Conservation (phyloP, 1,140 invertebrate species). For the Linepithema humile region DNA sequence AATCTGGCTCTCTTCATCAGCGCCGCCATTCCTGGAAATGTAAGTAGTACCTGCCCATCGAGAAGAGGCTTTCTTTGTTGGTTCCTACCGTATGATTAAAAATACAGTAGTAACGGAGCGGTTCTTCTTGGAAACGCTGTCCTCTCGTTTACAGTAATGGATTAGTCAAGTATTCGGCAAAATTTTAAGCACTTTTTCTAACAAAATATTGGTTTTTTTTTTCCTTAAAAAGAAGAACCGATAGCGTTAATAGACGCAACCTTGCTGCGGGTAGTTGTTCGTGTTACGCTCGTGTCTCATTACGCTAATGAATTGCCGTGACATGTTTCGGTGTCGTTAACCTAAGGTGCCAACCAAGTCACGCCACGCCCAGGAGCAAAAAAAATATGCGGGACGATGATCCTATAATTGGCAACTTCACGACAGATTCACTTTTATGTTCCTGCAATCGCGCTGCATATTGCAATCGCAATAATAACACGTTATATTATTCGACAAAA, state of each 20-base stretch:
- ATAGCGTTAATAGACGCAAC: slow-evolving; percentile 55
- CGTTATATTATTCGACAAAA: background rate
- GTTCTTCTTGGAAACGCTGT: background rate
- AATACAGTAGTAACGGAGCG: background rate
- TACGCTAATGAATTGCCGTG: slow-evolving; percentile 81
- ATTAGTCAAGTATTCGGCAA: background rate
- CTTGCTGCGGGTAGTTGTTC: slow-evolving; percentile 40
- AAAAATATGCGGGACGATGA: slow-evolving; percentile 66
- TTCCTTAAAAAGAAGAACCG: background rate
- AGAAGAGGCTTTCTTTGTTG: background rate
- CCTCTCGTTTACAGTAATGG: background rate
- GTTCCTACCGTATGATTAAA: slow-evolving; percentile 15
- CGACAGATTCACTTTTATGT: slow-evolving; percentile 11
- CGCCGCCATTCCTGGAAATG: slow-evolving; percentile 94
- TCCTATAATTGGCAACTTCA: slow-evolving; percentile 60
- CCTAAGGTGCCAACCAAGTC: slow-evolving; percentile 71
- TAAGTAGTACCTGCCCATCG: slow-evolving; percentile 85
- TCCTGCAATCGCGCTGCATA: background rate
- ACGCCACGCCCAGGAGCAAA: slow-evolving; percentile 67
- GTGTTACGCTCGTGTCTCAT: slow-evolving; percentile 68
- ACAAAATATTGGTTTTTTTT: background rate
- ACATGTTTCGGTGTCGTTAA: slow-evolving; percentile 78
- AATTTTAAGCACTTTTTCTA: background rate
- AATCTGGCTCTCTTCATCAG: slow-evolving; percentile 95
- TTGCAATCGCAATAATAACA: background rate